Percentiles rank a stretch among this genome's conserved stretches.
phyloP scores from a whole-genome alignment of 2,888 invertebrate species.

The Hirudinaria manillensis region DNA sequence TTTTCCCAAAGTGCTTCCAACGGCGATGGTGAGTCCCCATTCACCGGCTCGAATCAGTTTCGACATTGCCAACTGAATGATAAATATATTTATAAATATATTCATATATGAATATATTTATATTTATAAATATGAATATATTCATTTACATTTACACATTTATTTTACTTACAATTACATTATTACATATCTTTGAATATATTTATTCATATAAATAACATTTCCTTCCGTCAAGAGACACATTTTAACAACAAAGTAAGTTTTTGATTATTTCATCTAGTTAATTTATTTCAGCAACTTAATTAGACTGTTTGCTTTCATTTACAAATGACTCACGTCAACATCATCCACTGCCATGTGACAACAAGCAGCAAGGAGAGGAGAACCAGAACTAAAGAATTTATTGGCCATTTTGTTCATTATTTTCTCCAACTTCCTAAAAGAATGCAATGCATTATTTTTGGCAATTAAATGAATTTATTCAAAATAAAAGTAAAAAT shows the following conservation, averaged over 20 bases:
- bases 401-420: conserved; percentile 46
- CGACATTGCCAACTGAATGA: conserved; percentile 49
- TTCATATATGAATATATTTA: neutral
- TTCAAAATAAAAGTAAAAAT: too few relatives aligned
- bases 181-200: too few relatives aligned
- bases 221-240: too few relatives aligned
- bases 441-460: neutral
- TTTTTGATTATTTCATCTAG: too few relatives aligned
- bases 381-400: conserved; percentile 52
- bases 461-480: too few relatives aligned
- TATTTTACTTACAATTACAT: too few relatives aligned
- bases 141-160: too few relatives aligned
- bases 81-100: conserved; percentile 30
- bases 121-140: too few relatives aligned
- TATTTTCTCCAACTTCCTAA: conserved; percentile 44
- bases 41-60: conserved; percentile 54
- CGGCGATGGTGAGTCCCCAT: conserved; percentile 52
- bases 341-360: conserved; percentile 52
- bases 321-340: conserved; percentile 32
- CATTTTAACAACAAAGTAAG: too few relatives aligned
- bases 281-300: too few relatives aligned
- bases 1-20: conserved; percentile 46
- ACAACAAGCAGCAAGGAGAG: conserved; percentile 54
- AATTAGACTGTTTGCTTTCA: too few relatives aligned
- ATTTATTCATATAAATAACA: too few relatives aligned